These are phyloP conservation scores for Micropoecilia bifurca DNA, from an alignment of 2,797 vertebrate species.

Conservation along the genomic window DNA sequence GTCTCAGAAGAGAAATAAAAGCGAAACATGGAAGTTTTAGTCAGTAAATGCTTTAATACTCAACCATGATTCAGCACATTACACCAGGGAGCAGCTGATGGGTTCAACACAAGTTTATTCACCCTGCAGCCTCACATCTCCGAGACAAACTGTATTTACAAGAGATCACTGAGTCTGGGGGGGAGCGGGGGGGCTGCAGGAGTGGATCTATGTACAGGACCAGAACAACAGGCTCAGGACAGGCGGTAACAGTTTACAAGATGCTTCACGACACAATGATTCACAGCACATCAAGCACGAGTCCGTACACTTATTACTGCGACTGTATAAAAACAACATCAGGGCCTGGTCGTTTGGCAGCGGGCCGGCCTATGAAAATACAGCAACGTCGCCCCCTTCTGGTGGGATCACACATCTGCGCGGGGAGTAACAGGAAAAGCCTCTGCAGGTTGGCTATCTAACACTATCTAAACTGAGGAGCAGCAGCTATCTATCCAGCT, in stretches of 20 bases:
- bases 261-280: conserved; percentile 74
- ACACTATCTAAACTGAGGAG: conserved; percentile 61
- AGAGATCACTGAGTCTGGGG: conserved; percentile 35
- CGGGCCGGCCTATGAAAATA: conserved; percentile 34
- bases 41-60: conserved; percentile 72
- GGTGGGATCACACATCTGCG: conserved; percentile 48
- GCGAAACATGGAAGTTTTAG: conserved; percentile 17
- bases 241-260: conserved; percentile 57
- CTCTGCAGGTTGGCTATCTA: conserved; percentile 43
- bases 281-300: conserved; percentile 64
- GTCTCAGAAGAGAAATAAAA: conserved; percentile 28
- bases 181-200: conserved; percentile 7
- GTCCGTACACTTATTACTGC: conserved; percentile 47
- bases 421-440: conserved; percentile 52
- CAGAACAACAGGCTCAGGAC: conserved; percentile 46
- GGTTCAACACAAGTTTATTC: conserved; percentile 38
- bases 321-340: conserved; percentile 59
- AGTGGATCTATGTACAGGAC: conserved; percentile 58
- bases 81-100: conserved; percentile 58
- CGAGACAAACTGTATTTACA: conserved; percentile 61
- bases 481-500: conserved; percentile 41
- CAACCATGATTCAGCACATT: conserved; percentile 72
- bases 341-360: neutral
- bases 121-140: conserved; percentile 12
- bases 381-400: conserved; percentile 64